Base-by-base conservation (phyloP, 2,888 invertebrate genomes). In the Palloptera scutellata region DNA sequence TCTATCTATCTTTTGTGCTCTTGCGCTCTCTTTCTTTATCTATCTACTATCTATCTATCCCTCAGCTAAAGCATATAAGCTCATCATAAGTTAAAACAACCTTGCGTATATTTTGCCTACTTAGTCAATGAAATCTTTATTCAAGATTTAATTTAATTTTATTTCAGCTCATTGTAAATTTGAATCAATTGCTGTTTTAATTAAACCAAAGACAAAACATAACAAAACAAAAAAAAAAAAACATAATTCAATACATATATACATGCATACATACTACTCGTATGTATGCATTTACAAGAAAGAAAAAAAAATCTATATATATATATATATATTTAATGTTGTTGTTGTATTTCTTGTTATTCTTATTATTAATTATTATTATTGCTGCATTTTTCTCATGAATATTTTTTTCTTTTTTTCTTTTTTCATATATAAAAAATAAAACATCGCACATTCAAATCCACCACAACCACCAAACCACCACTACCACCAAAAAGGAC, bases 321-420 rank as follows among this genome's bases (percentile, higher is more conserved):
- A 52, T 19, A 53, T 51, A 52, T 64, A 19, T 57, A 48, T 64
- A 64, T 64, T 51, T 48, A 59, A 64, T 59, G 30, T 64, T 64
- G 64, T 59, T 51, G 51, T 63, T 64, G 53, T 64, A 64, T 43
- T 43, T 52, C 51, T 64, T 64, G 76, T 80, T 66, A 64, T 68
- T 79, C 40, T 59, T 58, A 62, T 62, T 65, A 60, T 65, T 65
- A 17, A 45, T 78, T 78, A 77, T 79, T 71, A 69, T 69, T 81
- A 81, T 81, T 81, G 81, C 82, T 81, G 82, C 81, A 81, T 81
- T 82, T 68, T 79, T 81, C 79, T 81, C 81, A 81, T 81, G 76
- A 81, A 78, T 77, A 77, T 77, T 81, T 81, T 81, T 81, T 81
- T 81, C 75, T 76, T 77, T 81, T 81, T 81, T 80, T 77, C 76